Conservation (phyloP, 92 coral and sea anemone species). For the Zoanthus sociatus region DNA sequence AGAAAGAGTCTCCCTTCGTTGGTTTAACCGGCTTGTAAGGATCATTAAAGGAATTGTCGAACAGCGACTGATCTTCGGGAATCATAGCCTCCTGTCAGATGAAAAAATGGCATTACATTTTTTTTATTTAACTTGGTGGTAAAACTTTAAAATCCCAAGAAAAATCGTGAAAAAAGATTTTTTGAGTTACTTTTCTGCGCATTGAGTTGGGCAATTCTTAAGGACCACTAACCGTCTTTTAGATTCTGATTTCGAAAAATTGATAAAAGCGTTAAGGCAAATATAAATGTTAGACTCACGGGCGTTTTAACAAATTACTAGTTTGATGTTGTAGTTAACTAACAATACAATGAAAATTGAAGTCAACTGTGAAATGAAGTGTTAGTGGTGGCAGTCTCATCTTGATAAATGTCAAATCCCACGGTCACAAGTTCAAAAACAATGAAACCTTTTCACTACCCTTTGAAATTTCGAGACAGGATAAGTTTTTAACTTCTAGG, state of each 20-base stretch:
- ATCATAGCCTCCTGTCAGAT: slow-evolving; percentile 65
- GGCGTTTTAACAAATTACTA: neutral
- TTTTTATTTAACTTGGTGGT: no score
- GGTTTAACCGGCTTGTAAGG: slow-evolving; percentile 94
- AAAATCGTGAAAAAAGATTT: no score
- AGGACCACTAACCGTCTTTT: no score
- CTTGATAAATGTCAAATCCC: neutral
- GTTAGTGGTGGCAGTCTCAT: neutral
- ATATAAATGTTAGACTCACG: neutral
- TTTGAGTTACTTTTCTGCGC: no score
- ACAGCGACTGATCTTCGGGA: slow-evolving; percentile 93
- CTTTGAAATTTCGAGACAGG: neutral
- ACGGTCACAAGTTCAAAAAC: no score
- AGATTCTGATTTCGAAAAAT: neutral
- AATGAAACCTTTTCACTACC: neutral
- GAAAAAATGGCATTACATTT: neutral
- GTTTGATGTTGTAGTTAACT: neutral
- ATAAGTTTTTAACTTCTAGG: neutral
- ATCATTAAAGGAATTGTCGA: slow-evolving; percentile 90
- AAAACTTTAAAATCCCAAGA: neutral
- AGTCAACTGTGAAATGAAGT: slow-evolving; percentile 6
- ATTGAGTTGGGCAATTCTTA: no score
- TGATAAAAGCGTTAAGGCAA: neutral
- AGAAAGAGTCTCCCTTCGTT: slow-evolving; percentile 69
- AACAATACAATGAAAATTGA: neutral